Evolutionary conservation across 2,888 invertebrate species (phyloP).

Genomic region (Drosophila paramelanica): DNA sequence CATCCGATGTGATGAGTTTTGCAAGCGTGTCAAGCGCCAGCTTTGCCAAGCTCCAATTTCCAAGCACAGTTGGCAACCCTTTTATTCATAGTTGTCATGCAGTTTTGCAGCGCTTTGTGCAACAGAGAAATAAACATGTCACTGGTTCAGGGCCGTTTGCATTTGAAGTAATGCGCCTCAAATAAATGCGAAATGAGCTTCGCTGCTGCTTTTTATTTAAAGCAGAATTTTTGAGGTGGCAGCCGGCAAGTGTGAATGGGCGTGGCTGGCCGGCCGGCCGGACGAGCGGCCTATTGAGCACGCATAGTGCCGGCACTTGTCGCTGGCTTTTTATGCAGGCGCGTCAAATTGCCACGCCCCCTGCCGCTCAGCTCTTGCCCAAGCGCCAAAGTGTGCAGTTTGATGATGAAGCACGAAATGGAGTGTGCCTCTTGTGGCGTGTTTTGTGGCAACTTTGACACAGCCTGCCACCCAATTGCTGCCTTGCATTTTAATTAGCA

Average conservation of each 20-base stretch:
- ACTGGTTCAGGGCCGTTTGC: constrained; percentile 74
- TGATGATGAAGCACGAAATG: constrained; percentile 57
- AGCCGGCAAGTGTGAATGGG: constrained; percentile 12
- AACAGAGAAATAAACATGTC: constrained; percentile 70
- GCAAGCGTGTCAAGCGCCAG: constrained; percentile 50
- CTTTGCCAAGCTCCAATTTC: constrained; percentile 15
- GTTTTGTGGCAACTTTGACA: constrained; percentile 51
- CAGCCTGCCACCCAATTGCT: constrained; percentile 36
- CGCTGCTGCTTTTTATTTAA: constrained; percentile 45
- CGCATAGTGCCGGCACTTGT: constrained; percentile 58
- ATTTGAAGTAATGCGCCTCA: constrained; percentile 49
- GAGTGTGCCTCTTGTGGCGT: constrained; percentile 21
- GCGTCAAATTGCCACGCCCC: constrained; percentile 15
- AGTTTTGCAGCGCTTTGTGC: constrained; percentile 14
- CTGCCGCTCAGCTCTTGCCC: constrained; percentile 18
- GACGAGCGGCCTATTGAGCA: constrained; percentile 64
- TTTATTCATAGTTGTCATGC: constrained; percentile 22
- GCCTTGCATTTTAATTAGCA: constrained; percentile 77
- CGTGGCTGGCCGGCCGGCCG: constrained; percentile 14
- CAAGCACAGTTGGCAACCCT: constrained; percentile 1
- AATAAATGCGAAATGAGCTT: constrained; percentile 55
- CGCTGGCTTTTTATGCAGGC: constrained; percentile 56
- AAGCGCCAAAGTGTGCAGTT: constrained; percentile 50
- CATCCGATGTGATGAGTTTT: constrained; percentile 21
- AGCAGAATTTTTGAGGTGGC: constrained; percentile 46